phyloP scores from a whole-genome alignment of 1,140 invertebrate genomes.

The Trinorchestia longiramus region DNA sequence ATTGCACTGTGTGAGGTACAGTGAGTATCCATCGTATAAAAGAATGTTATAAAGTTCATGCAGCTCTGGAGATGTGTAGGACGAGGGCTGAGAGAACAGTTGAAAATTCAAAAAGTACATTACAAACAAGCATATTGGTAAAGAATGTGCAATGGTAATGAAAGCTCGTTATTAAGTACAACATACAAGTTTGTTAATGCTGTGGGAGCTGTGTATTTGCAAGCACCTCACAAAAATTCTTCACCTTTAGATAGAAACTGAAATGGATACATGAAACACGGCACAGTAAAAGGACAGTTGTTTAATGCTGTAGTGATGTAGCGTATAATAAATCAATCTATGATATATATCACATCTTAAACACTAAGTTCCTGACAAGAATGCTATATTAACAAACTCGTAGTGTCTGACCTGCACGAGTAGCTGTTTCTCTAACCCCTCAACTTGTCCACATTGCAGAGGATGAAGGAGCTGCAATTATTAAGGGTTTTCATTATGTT shows the following conservation, averaged over 20 bases:
- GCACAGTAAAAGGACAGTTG: background rate
- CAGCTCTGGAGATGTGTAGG: background rate
- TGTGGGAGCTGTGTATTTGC: background rate
- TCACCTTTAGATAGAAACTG: background rate
- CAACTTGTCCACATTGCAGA: background rate
- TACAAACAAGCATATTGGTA: background rate
- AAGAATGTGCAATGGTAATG: background rate
- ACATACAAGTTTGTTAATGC: background rate
- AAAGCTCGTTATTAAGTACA: background rate
- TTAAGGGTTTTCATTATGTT: background rate
- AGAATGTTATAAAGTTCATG: background rate
- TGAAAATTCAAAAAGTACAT: background rate
- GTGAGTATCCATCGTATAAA: background rate
- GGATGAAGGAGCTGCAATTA: background rate
- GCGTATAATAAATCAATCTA: conserved; percentile 27
- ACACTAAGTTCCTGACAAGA: background rate
- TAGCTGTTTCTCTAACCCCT: background rate
- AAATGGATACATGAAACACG: background rate
- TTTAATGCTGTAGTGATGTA: background rate
- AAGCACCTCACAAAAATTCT: background rate
- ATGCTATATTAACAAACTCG: no score
- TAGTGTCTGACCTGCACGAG: background rate
- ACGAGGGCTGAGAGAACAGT: background rate
- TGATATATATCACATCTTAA: conserved; percentile 44
- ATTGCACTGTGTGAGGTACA: background rate